A percentile compares a stretch with the other conserved stretches of the same genome.
These are phyloP conservation scores for Poecilus cupreus DNA, from an alignment of 2,888 invertebrate species.

Conservation along the genomic window DNA sequence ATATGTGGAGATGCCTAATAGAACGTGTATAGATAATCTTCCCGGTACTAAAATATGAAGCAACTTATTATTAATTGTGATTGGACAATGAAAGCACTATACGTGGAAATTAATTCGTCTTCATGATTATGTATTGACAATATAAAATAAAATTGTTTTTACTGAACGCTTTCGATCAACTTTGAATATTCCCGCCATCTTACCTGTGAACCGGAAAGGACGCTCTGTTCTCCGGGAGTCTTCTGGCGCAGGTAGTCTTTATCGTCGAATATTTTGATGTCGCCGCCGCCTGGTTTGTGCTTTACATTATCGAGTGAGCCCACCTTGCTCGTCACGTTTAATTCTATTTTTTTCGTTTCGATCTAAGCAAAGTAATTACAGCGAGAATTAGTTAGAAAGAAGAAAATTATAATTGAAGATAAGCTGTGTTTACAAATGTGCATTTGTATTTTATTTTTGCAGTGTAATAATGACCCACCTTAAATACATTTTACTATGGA, in stretches of 20 bases:
- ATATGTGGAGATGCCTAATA: slow-evolving; percentile 67
- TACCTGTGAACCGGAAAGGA: slow-evolving; percentile 76
- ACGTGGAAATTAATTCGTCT: background rate
- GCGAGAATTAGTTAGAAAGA: slow-evolving; percentile 11
- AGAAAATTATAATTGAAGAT: background rate
- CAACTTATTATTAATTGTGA: slow-evolving; percentile 47
- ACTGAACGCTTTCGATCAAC: background rate
- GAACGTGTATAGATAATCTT: slow-evolving; percentile 75
- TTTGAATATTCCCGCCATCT: slow-evolving; percentile 61
- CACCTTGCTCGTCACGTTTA: slow-evolving; percentile 94
- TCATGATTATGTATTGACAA: too few species aligned
- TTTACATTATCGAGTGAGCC: slow-evolving; percentile 94
- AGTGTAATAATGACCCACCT: too few species aligned
- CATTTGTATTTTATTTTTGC: background rate
- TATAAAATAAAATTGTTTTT: background rate
- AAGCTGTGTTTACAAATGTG: slow-evolving; percentile 15
- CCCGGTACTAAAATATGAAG: slow-evolving; percentile 73
- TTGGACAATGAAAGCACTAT: slow-evolving; percentile 24
- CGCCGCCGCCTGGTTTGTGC: slow-evolving; percentile 94
- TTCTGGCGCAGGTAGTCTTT: slow-evolving; percentile 92
- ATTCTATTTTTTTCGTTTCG: slow-evolving; percentile 91
- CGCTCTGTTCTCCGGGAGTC: slow-evolving; percentile 74
- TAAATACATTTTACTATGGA: background rate
- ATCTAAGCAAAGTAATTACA: slow-evolving; percentile 77
- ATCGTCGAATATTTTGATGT: slow-evolving; percentile 95